Percentiles rank a stretch among this genome's conserved stretches.
Evolutionary conservation across 2,113 vertebrate genomes (phyloP).

Genomic region (Phylloscopus trochiloides): DNA sequence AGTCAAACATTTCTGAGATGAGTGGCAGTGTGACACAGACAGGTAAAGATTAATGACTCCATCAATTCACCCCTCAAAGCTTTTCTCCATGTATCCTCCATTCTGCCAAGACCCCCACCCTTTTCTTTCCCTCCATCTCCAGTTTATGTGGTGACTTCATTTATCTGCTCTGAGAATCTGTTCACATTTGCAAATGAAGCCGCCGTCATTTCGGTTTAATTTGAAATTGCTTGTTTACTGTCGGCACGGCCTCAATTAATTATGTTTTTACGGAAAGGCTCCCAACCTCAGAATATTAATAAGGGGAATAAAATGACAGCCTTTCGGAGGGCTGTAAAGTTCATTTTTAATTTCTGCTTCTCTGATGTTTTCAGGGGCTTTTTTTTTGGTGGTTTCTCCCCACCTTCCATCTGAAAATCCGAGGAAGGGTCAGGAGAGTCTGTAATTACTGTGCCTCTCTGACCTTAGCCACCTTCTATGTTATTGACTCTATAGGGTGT

Average conservation of each 20-base stretch:
- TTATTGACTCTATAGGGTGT: slow-evolving; percentile 71
- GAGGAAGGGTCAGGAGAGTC: slow-evolving; percentile 72
- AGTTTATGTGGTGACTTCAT: slow-evolving; percentile 89
- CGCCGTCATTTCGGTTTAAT: slow-evolving; percentile 99
- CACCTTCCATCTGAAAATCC: slow-evolving; percentile 70
- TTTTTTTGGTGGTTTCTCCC: slow-evolving; percentile 52
- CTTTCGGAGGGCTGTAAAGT: slow-evolving; percentile 93
- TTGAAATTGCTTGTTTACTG: slow-evolving; percentile 99
- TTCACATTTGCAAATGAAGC: slow-evolving; percentile 99
- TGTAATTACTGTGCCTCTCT: slow-evolving; percentile 73
- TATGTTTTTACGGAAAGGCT: slow-evolving; percentile 99
- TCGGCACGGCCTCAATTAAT: slow-evolving; percentile 99
- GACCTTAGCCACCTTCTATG: slow-evolving; percentile 69
- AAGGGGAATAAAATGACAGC: slow-evolving; percentile 99
- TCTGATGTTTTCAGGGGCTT: slow-evolving; percentile 77
- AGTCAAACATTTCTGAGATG: slow-evolving; percentile 92
- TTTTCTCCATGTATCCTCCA: slow-evolving; percentile 27
- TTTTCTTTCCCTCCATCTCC: slow-evolving; percentile 64
- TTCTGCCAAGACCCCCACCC: slow-evolving; percentile 65
- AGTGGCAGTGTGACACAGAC: slow-evolving; percentile 99
- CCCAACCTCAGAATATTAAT: slow-evolving; percentile 99
- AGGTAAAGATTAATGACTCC: slow-evolving; percentile 99
- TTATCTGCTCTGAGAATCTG: slow-evolving; percentile 99
- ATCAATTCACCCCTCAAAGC: slow-evolving; percentile 82
- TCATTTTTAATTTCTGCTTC: slow-evolving; percentile 97